These are phyloP conservation scores for Aspiorhynchus laticeps DNA, from an alignment of 2,113 vertebrate genomes.

Conservation along the genomic window DNA sequence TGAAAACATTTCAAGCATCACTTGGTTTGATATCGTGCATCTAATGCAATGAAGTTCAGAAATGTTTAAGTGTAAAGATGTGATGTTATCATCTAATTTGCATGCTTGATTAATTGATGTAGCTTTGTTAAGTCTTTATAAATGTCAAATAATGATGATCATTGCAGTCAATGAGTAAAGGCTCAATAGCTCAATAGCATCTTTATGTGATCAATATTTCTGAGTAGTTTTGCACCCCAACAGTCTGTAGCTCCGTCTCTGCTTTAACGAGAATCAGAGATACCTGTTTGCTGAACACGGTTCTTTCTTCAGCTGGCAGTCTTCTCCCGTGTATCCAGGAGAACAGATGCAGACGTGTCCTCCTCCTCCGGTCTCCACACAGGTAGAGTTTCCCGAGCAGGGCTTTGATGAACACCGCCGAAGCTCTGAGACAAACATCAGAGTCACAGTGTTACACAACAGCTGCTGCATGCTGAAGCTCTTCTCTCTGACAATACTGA, in stretches of 20 bases:
- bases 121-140: background rate
- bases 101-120: background rate
- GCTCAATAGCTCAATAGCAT: background rate
- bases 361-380: slow-evolving; percentile 80
- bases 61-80: background rate
- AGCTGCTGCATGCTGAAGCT: too few species aligned
- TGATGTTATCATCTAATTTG: background rate
- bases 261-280: slow-evolving; percentile 32
- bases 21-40: background rate
- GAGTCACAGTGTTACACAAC: background rate
- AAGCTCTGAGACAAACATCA: slow-evolving; percentile 73
- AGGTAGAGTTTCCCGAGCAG: slow-evolving; percentile 87
- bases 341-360: slow-evolving; percentile 86
- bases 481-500: too few species aligned
- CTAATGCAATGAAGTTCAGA: background rate
- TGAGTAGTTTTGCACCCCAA: background rate
- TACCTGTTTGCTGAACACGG: slow-evolving; percentile 85
- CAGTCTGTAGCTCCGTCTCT: background rate
- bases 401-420: slow-evolving; percentile 82
- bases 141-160: slow-evolving; percentile 18
- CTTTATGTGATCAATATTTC: background rate
- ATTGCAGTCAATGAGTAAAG: background rate
- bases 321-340: slow-evolving; percentile 79
- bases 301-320: slow-evolving; percentile 77
- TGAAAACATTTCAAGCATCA: too few species aligned